Evolutionary conservation across 2,888 invertebrate species (phyloP), one percentile per base, ranked within the genome.

Genomic region (Leucophora obtusa): DNA sequence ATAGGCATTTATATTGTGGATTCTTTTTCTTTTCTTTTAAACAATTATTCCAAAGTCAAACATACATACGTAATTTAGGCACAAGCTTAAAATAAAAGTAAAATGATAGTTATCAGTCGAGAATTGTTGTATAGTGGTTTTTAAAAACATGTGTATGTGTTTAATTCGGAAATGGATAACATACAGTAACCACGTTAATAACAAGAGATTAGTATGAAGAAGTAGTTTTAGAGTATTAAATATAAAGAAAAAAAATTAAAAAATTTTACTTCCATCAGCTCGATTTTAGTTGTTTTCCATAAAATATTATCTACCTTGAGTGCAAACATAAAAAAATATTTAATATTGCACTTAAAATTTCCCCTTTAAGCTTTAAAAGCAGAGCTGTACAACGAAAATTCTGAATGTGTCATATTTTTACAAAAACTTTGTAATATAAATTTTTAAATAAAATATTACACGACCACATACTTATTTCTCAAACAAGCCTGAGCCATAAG

Each of bases 61-160:
- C 6, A 10, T 58, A 50, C 17, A 63, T 58, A 50, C 17, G 59
- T 38, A 47, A 58, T 59, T 71, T 69, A 51, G 58, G 70, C 81
- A 73, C 69, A 77, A 70, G 73, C 47, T 65, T 28, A 7, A 10
- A 33, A 65, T 9, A 18, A 33, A 53, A 53, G 66, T 17, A 54
- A 66, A 75, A 75, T 76, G 63, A 73, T 81, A 54, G 68, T 77
- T 65, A 77, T 77, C 76, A 77, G 65, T 54, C 38, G 53, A 15
- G 43, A 7, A 7, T 28, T 28, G 1, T 28, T 28, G 1, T 28
- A 10, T 18, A 18, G 8, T 9, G 51, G 10, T 38, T 38, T 1
- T 38, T 38, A 38, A 38, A 9, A 38, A 38, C 38, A 38, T 38
- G 4, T 47, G 43, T 47, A n/a, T 47, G 14, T 43, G 14, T 43